Conservation (phyloP, 2,797 vertebrate species). For the Morus bassanus region DNA sequence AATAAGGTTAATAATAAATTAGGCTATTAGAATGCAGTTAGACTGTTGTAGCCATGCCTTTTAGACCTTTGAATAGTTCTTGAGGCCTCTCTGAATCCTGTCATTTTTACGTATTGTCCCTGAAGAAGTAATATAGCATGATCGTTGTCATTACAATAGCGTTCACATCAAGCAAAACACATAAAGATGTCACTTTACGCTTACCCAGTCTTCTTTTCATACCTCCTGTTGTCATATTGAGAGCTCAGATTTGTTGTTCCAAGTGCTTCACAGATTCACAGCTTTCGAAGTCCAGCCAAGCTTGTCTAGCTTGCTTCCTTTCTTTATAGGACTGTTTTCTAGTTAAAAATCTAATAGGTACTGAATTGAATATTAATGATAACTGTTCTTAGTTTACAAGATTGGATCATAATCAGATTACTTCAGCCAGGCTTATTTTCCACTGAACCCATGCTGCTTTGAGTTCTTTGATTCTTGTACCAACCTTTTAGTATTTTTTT, state of each 20-base stretch:
- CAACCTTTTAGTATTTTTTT: background rate
- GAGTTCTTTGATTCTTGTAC: background rate
- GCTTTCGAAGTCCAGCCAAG: background rate
- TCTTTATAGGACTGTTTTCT: background rate
- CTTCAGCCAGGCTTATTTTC: constrained; percentile 17
- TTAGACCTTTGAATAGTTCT: background rate
- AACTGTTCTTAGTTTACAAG: constrained; percentile 31
- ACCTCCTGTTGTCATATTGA: background rate
- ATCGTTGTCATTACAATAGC: background rate
- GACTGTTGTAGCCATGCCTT: background rate
- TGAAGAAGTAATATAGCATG: rapidly evolving
- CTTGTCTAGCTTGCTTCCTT: background rate
- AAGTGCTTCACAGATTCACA: background rate
- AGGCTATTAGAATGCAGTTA: background rate
- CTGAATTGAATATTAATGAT: background rate
- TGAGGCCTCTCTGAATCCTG: background rate
- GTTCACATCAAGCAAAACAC: background rate
- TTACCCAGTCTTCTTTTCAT: background rate
- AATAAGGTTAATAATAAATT: constrained; percentile 19
- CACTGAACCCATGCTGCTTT: background rate
- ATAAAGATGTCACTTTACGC: background rate
- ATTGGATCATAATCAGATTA: constrained; percentile 33
- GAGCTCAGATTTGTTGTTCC: background rate
- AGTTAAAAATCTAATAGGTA: background rate
- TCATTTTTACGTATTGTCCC: background rate